phyloP scores from a whole-genome alignment of 2,113 vertebrate species.

The Phoxinus phoxinus region DNA sequence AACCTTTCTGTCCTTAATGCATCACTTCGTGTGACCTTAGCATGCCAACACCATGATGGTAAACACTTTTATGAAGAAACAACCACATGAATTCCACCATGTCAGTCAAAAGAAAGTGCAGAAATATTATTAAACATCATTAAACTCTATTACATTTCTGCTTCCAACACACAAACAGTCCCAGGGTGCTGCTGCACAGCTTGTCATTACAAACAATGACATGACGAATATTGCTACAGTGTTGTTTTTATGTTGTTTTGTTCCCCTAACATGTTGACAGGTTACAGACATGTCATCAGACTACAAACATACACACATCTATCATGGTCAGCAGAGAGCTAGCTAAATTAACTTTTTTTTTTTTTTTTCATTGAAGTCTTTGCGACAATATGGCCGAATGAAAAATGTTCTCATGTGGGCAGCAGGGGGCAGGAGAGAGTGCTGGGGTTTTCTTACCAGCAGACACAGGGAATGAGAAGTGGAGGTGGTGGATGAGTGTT shows the following conservation, averaged over 20 bases:
- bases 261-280: constrained; percentile 41
- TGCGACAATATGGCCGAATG: constrained; percentile 52
- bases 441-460: constrained; percentile 62
- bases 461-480: constrained; percentile 59
- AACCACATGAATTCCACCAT: constrained; percentile 70
- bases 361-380: constrained; percentile 60
- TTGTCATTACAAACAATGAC: constrained; percentile 44
- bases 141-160: constrained; percentile 67
- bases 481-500: constrained; percentile 48
- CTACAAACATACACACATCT: constrained; percentile 65
- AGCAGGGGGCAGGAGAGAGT: constrained; percentile 59
- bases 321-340: constrained; percentile 68
- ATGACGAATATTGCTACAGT: constrained; percentile 8
- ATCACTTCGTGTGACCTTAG: constrained; percentile 42
- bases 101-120: constrained; percentile 63
- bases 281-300: constrained; percentile 59
- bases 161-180: constrained; percentile 60
- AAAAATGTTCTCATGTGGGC: constrained; percentile 57
- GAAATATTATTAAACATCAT: constrained; percentile 67
- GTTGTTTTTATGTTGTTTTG: constrained; percentile 16
- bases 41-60: constrained; percentile 29
- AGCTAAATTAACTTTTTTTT: constrained; percentile 63
- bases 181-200: constrained; percentile 56
- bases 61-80: constrained; percentile 55
- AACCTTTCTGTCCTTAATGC: constrained; percentile 28